These are phyloP conservation scores for Fragum fragum DNA, from an alignment of 2,888 invertebrate species.

Conservation along the genomic window DNA sequence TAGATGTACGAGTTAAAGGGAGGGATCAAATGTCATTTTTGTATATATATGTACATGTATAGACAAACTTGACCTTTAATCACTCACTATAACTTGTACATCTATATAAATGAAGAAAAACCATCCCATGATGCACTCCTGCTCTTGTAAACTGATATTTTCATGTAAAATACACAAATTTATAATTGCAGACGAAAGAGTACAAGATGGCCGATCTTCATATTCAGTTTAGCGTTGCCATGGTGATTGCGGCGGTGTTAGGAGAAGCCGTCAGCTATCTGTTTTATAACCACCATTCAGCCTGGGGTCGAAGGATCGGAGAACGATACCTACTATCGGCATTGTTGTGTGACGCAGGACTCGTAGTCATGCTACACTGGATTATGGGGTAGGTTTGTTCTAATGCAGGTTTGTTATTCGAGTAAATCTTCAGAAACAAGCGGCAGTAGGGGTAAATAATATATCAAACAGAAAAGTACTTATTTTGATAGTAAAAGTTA, in stretches of 20 bases:
- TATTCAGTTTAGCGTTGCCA: constrained; percentile 75
- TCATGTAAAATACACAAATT: no score
- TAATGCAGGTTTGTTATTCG: no score
- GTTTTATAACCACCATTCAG: constrained; percentile 76
- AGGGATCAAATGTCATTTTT: no score
- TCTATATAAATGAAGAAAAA: no score
- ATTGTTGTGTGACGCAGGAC: constrained; percentile 74
- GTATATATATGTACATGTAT: no score
- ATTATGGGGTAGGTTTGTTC: constrained; percentile 78
- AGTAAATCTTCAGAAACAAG: no score
- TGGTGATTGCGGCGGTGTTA: constrained; percentile 79
- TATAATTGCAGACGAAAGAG: not conserved
- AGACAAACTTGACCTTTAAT: no score
- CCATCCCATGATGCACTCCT: no score
- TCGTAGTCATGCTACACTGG: constrained; percentile 77
- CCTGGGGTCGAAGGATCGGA: constrained; percentile 74
- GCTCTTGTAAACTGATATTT: no score
- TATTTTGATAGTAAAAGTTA: not conserved
- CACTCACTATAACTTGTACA: no score
- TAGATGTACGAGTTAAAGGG: no score
- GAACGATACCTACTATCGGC: constrained; percentile 78
- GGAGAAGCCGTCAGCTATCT: constrained; percentile 79
- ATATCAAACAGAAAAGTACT: not conserved
- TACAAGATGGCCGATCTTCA: constrained; percentile 72
- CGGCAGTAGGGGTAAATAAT: no score